Evolutionary conservation across 1,140 invertebrate genomes (phyloP).

Genomic region (Harpegnathos saltator): DNA sequence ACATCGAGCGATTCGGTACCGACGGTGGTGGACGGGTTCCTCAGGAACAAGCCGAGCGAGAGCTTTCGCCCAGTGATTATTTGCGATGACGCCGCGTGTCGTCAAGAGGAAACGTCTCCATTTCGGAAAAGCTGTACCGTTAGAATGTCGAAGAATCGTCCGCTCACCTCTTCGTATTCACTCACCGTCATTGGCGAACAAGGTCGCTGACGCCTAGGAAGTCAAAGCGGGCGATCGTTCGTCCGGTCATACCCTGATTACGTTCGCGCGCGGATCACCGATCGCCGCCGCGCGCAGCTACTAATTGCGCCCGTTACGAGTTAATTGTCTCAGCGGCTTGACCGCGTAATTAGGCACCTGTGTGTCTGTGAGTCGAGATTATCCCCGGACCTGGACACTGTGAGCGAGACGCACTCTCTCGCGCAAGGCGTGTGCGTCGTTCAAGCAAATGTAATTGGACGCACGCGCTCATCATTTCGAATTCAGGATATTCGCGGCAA

Average conservation of each 20-base stretch:
- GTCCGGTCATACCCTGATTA: conserved; percentile 62
- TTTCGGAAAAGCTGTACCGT: conserved; percentile 8
- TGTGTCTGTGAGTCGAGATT: conserved; percentile 5
- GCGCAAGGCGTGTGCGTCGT: no score
- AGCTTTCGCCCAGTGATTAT: conserved; percentile 43
- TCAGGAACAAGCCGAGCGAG: not conserved
- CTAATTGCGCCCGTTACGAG: conserved; percentile 41
- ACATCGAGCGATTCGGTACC: conserved; percentile 18
- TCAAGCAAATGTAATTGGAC: no score
- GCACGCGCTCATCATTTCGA: no score
- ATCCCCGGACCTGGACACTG: not conserved
- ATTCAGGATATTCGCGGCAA: no score
- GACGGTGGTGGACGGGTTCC: not conserved
- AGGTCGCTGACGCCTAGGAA: conserved; percentile 37
- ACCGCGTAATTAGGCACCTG: conserved; percentile 11
- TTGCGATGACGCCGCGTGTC: not conserved
- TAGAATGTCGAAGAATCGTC: not conserved
- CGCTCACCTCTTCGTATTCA: no score
- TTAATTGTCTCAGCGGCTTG: conserved; percentile 19
- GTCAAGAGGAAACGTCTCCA: conserved; percentile 31
- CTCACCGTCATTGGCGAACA: not conserved
- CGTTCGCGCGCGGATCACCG: conserved; percentile 19
- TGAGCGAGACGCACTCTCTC: not conserved
- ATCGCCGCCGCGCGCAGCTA: not conserved
- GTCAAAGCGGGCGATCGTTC: conserved; percentile 33